Evolutionary conservation across 2,113 vertebrate species (phyloP).

Genomic region (Nanorana parkeri): DNA sequence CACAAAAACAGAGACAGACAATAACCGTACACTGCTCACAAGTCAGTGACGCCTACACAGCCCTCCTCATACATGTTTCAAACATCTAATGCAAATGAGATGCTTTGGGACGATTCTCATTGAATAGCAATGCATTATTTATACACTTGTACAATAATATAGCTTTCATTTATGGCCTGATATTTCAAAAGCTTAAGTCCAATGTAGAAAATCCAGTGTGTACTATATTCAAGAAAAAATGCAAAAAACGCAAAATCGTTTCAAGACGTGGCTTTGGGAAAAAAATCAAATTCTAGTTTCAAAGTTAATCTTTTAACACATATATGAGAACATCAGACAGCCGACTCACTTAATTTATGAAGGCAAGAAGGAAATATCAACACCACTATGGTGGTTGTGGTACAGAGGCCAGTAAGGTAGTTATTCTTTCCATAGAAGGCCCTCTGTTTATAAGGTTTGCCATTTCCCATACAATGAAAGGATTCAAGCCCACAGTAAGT

Average conservation of each 20-base stretch:
- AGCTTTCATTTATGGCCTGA: constrained; percentile 43
- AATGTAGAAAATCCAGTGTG: not conserved
- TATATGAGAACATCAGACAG: too few relatives aligned
- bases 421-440: too few relatives aligned
- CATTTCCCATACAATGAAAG: too few relatives aligned
- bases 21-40: constrained; percentile 10
- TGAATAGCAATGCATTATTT: constrained; percentile 52
- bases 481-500: too few relatives aligned
- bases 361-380: too few relatives aligned
- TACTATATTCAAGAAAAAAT: constrained; percentile 5
- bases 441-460: too few relatives aligned
- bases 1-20: constrained; percentile 15
- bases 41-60: too few relatives aligned
- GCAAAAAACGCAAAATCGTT: not conserved
- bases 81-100: not conserved
- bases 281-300: not conserved
- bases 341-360: too few relatives aligned
- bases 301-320: not conserved
- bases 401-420: too few relatives aligned
- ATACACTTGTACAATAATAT: constrained; percentile 41
- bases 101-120: constrained; percentile 36
- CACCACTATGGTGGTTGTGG: too few relatives aligned
- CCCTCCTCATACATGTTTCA: constrained; percentile 39
- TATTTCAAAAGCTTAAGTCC: constrained; percentile 22
- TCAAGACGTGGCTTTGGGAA: not conserved